These are phyloP conservation scores for Epizoanthus illoricatus DNA, from an alignment of 92 coral and sea anemone genomes.

Conservation along the genomic window DNA sequence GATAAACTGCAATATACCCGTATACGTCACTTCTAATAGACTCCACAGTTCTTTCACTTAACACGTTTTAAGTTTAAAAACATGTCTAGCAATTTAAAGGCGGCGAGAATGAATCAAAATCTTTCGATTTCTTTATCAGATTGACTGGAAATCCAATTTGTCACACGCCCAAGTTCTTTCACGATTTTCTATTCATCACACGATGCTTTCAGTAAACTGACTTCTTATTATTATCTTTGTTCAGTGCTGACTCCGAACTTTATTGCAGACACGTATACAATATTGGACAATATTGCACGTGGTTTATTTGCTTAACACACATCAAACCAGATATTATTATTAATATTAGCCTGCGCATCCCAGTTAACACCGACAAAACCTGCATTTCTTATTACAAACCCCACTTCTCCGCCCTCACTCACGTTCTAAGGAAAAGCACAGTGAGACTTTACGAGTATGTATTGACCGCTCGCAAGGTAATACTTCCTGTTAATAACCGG, in stretches of 20 bases:
- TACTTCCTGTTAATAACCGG: slow-evolving; percentile 45
- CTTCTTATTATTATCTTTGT: slow-evolving; percentile 25
- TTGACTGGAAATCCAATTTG: neutral
- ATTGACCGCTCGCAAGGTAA: slow-evolving; percentile 19
- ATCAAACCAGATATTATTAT: slow-evolving; percentile 39
- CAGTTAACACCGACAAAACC: slow-evolving; percentile 11
- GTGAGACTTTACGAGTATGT: neutral
- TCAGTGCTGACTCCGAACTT: slow-evolving; percentile 9
- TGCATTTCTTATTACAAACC: slow-evolving; percentile 3
- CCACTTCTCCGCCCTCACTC: neutral
- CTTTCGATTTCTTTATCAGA: no score
- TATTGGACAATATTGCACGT: slow-evolving; percentile 40
- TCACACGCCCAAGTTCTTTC: slow-evolving; percentile 1
- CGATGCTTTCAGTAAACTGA: slow-evolving; percentile 9
- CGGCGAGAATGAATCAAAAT: no score
- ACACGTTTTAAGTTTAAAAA: neutral
- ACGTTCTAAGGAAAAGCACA: slow-evolving; percentile 20
- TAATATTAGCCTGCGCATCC: slow-evolving; percentile 9
- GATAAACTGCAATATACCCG: neutral
- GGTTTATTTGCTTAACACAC: slow-evolving; percentile 45
- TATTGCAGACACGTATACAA: slow-evolving; percentile 37
- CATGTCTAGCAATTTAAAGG: neutral
- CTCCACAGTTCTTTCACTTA: neutral
- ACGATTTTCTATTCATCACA: slow-evolving; percentile 16
- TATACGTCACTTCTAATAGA: neutral